A percentile compares a stretch with the other conserved stretches of the same genome.
Evolutionary conservation across 2,113 vertebrate genomes (phyloP).

Genomic region (Plectropomus leopardus): DNA sequence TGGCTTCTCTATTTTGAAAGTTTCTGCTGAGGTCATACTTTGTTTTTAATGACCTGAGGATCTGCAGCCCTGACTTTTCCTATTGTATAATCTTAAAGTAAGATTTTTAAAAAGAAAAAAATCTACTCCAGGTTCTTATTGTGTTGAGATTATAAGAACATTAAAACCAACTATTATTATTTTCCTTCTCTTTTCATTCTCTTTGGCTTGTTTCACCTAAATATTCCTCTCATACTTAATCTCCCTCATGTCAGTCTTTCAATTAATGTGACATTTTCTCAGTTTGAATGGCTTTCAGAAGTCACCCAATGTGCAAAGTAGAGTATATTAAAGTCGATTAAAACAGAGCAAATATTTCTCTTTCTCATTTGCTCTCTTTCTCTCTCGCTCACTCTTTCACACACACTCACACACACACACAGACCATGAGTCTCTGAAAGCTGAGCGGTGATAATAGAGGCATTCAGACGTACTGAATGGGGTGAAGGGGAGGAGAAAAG

Average conservation of each 20-base stretch:
- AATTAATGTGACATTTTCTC: slow-evolving; percentile 10
- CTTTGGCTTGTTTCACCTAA: not conserved
- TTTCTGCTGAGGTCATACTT: not conserved
- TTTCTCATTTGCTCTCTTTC: slow-evolving; percentile 14
- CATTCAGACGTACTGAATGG: slow-evolving; percentile 51
- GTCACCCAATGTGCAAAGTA: not conserved
- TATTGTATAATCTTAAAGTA: not conserved
- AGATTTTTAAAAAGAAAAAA: too few relatives aligned
- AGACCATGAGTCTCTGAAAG: slow-evolving; percentile 42
- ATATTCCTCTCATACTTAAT: not conserved
- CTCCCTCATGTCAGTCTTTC: not conserved
- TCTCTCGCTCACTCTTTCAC: not conserved
- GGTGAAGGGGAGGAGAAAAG: slow-evolving; percentile 33
- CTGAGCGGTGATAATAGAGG: slow-evolving; percentile 53
- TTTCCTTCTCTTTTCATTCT: not conserved
- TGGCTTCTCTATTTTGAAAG: not conserved
- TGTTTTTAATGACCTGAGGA: not conserved
- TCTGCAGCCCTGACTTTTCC: not conserved
- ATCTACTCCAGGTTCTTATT: not conserved
- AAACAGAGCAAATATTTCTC: not conserved
- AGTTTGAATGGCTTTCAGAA: not conserved
- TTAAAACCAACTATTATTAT: not conserved
- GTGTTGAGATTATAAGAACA: slow-evolving; percentile 9
- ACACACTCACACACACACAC: not conserved
- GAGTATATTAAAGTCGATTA: slow-evolving; percentile 9